phyloP scores from a whole-genome alignment of 2,113 vertebrate genomes.

The Elephas maximus region DNA sequence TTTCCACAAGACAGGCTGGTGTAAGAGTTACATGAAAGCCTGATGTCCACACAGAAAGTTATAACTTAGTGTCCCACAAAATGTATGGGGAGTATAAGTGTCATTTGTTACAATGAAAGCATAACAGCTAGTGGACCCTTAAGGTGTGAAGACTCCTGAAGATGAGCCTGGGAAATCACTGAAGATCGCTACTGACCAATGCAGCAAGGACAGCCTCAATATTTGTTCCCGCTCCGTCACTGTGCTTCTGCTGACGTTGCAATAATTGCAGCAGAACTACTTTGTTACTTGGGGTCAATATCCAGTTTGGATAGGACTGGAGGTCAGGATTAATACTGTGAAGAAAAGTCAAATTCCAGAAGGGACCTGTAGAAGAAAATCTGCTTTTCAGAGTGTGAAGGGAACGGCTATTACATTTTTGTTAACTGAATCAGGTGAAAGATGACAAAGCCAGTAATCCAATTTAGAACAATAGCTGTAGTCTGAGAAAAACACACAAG shows the following conservation, averaged over 20 bases:
- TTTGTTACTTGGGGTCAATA: background rate
- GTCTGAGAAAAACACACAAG: background rate
- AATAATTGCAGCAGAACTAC: background rate
- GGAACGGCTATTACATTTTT: conserved; percentile 2
- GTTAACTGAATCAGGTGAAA: background rate
- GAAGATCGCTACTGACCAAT: background rate
- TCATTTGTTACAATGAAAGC: background rate
- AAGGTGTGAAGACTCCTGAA: background rate
- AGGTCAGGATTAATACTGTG: background rate
- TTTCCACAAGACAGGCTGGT: background rate
- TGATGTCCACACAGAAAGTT: background rate
- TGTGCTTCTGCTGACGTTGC: no score
- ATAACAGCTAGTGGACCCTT: background rate
- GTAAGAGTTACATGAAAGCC: background rate
- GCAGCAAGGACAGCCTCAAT: background rate
- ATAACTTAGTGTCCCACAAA: background rate
- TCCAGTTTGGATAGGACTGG: background rate
- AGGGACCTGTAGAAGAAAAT: background rate
- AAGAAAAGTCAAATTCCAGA: conserved; percentile 3
- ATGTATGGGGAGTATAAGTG: no score
- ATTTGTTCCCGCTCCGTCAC: no score
- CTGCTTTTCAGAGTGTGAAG: conserved; percentile 13
- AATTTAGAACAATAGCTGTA: background rate
- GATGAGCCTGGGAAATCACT: background rate
- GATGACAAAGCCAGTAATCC: background rate